Evolutionary conservation across 2,888 invertebrate genomes (phyloP).

Genomic region (Pachliopta kotzebuea): DNA sequence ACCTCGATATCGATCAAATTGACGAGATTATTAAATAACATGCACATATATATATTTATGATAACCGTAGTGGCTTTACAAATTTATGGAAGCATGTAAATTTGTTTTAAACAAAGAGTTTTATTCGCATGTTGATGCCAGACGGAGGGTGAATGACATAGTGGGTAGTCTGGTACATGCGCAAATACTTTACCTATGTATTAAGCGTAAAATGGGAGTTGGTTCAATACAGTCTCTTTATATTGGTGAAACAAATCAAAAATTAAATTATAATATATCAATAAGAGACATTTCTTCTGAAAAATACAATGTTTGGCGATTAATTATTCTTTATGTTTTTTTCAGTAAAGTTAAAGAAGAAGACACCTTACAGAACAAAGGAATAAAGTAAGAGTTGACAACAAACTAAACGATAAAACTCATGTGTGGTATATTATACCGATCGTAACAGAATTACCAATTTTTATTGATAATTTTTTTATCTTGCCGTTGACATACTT

Average conservation of each 20-base stretch:
- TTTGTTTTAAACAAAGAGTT: conserved; percentile 23
- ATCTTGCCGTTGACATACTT: background rate
- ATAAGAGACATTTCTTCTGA: too few relatives aligned
- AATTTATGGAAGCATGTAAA: conserved; percentile 14
- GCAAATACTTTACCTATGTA: conserved; percentile 3
- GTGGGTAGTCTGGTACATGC: conserved; percentile 13
- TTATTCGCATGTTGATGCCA: conserved; percentile 18
- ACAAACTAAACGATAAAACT: background rate
- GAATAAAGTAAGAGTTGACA: background rate
- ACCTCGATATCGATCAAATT: too few relatives aligned
- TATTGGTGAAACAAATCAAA: background rate
- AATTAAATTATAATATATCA: background rate
- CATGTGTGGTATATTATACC: too few relatives aligned
- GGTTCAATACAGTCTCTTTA: conserved; percentile 1
- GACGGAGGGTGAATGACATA: conserved; percentile 25
- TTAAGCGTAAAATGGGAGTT: conserved; percentile 1
- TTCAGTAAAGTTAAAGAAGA: too few relatives aligned
- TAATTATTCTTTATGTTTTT: too few relatives aligned
- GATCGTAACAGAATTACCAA: background rate
- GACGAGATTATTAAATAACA: background rate
- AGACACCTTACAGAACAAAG: background rate
- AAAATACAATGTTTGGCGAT: too few relatives aligned
- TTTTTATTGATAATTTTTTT: background rate
- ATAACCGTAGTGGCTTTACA: background rate
- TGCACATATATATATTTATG: background rate